Evolutionary conservation across 2,888 invertebrate genomes (phyloP).

Genomic region (Drosophila setosimentum): DNA sequence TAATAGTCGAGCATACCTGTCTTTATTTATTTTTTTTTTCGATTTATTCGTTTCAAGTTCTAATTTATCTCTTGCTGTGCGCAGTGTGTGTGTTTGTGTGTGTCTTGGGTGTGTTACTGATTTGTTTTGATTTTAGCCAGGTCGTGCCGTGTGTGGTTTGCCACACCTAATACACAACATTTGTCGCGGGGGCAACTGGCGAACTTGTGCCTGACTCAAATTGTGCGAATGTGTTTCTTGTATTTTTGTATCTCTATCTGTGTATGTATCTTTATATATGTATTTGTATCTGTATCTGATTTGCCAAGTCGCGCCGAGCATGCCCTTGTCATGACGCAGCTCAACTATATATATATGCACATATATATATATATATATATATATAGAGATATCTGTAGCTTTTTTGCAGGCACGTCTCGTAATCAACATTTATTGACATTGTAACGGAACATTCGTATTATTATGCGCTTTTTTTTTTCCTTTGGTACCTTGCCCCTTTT

Average conservation of each 20-base stretch:
- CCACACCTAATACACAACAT: constrained; percentile 61
- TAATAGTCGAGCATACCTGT: neutral
- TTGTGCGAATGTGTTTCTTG: constrained; percentile 45
- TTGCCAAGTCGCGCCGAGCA: constrained; percentile 1
- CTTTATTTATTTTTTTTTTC: no score
- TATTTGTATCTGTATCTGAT: constrained; percentile 26
- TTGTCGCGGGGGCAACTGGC: constrained; percentile 43
- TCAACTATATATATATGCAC: neutral
- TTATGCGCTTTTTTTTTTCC: neutral
- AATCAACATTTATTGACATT: constrained; percentile 75
- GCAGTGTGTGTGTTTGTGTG: constrained; percentile 15
- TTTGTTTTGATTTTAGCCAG: constrained; percentile 21
- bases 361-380: neutral
- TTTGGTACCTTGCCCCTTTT: constrained; percentile 8
- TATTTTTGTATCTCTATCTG: constrained; percentile 15
- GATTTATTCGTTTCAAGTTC: constrained; percentile 79
- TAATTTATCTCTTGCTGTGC: constrained; percentile 67
- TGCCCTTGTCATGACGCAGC: constrained; percentile 11
- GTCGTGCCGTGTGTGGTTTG: constrained; percentile 49
- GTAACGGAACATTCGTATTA: constrained; percentile 61
- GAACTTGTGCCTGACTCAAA: constrained; percentile 24
- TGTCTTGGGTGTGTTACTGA: constrained; percentile 50
- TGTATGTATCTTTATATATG: neutral
- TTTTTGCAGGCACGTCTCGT: constrained; percentile 64
- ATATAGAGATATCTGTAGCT: neutral